Base-by-base conservation (phyloP, 1,140 invertebrate species). In the Drosophila lini region DNA sequence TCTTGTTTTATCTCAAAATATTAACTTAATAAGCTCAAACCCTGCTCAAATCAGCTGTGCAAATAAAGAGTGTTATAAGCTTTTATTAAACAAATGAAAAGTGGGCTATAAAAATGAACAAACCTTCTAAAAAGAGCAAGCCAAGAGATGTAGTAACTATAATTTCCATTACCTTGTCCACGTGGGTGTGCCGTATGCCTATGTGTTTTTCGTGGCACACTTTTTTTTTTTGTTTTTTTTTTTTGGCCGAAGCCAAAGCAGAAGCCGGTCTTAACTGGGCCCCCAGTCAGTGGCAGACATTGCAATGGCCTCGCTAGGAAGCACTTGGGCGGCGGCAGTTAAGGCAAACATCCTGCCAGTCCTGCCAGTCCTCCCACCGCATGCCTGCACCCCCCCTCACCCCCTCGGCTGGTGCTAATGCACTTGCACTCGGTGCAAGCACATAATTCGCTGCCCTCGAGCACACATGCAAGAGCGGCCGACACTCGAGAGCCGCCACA, bases 371-470 rank as follows among this genome's bases (percentile, higher is more conserved):
- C 25, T 45, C 48, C 47, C 41, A 60, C 47, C 32, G 16, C 50
- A 50, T 50, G 40, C 64, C 42, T 32, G 5, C 44, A 32, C 42
- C 48, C 47, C 55, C 56, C 53, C 55, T 56, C 63, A 52, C 34
- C 36, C 55, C 15, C 57, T 44, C 41, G 45, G 57, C 60, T 75
- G 82, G 83, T 88, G 84, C 83, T 88, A 88, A 88, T 88, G 83
- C 84, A 88, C 83, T 88, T 83, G 83, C 84, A 88, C 83, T 88
- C 83, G 74, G 58, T 78, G 73, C 76, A 88, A 88, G 83, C 83
- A 88, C 84, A 88, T 88, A 88, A 88, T 88, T 88, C 77, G 83
- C 80, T 86, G 82, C 80, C 80, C 71, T 82, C 80, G 60, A 86
- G 81, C 77, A 67, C 64, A 75, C 62, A 77, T 59, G 65, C 65